phyloP scores from a whole-genome alignment of 1,140 invertebrate species.

The Panagrolaimus sp. region DNA sequence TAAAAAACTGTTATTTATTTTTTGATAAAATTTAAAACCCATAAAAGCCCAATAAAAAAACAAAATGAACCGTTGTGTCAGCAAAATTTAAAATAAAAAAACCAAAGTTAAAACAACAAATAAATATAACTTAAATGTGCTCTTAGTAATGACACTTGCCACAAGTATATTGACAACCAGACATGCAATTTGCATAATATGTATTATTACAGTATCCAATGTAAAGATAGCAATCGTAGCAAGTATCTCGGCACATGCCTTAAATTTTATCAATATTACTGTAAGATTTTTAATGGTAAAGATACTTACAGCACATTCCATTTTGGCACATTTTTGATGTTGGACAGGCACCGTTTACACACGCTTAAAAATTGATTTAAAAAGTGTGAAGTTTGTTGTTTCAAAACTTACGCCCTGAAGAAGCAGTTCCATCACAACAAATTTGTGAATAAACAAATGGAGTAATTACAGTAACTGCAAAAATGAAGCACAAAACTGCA shows the following conservation, averaged over 20 bases:
- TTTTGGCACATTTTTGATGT: conserved; percentile 6
- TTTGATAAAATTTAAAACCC: too few species aligned
- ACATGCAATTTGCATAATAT: not conserved
- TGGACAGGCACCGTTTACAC: not conserved
- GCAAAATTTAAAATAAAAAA: too few species aligned
- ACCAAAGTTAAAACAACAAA: too few species aligned
- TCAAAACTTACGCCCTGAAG: conserved; percentile 6
- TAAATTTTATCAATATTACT: not conserved
- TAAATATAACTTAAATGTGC: not conserved
- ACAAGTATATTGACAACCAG: not conserved
- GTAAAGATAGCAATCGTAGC: conserved; percentile 10
- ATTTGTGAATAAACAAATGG: not conserved
- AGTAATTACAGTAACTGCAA: not conserved
- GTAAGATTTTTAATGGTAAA: not conserved
- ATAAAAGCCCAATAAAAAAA: too few species aligned
- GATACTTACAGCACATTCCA: conserved; percentile 4
- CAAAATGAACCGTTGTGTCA: too few species aligned
- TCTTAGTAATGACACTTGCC: conserved; percentile 6
- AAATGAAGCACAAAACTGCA: too few species aligned
- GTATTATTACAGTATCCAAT: conserved; percentile 2
- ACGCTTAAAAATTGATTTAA: not conserved
- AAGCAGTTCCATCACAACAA: conserved; percentile 1
- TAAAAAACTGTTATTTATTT: too few species aligned
- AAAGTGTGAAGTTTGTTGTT: too few species aligned
- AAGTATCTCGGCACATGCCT: conserved; percentile 9